Conservation (phyloP, 2,797 vertebrate species). For the Spatula versicolor region DNA sequence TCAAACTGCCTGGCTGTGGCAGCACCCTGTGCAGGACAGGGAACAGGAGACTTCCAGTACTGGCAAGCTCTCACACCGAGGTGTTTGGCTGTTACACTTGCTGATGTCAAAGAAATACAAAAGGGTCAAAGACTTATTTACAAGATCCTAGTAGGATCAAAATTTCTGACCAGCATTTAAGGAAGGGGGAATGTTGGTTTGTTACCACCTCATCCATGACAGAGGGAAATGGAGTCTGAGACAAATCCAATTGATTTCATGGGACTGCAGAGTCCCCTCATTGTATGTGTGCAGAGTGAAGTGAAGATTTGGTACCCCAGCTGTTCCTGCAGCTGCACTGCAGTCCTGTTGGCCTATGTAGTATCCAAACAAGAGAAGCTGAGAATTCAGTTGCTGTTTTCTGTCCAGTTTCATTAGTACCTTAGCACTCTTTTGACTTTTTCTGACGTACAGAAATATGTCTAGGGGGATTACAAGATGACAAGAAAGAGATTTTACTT, state of each 20-base stretch:
- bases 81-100: fast-evolving
- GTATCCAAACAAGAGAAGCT: neutral
- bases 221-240: neutral
- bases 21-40: neutral
- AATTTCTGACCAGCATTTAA: neutral
- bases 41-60: neutral
- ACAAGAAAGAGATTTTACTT: neutral
- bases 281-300: neutral
- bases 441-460: neutral
- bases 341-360: neutral
- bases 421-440: neutral
- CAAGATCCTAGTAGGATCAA: neutral
- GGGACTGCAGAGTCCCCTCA: neutral
- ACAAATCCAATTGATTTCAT: neutral
- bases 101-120: neutral
- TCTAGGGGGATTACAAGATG: neutral
- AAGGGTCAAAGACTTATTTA: neutral
- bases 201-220: neutral
- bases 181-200: neutral
- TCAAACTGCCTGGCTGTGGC: neutral
- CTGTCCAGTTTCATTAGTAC: neutral
- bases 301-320: neutral
- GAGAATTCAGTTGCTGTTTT: neutral
- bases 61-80: fast-evolving
- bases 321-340: neutral